Base-by-base conservation (phyloP, 2,113 vertebrate species). In the rabbit (Oryctolagus cuniculus) region DNA sequence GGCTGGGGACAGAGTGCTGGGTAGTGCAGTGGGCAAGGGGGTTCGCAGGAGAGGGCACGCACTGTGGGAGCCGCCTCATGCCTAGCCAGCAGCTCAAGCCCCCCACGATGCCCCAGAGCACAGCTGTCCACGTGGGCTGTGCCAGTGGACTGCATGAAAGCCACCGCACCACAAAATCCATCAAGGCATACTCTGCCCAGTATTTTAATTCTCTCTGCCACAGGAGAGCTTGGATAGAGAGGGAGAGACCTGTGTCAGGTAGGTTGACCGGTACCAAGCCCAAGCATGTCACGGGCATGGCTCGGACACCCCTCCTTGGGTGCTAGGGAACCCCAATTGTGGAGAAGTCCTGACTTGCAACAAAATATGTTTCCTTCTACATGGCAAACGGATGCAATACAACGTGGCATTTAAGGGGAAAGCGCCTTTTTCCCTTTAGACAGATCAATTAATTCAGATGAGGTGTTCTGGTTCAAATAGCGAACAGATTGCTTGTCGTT, bases 361-460 rank as follows among this genome's bases (percentile, higher is more conserved):
- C 96, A 87, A 86, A 98, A 75, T 34, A 82, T 84, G 34, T 75
- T 97, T 98, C 88, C 74, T 92, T 94, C 90, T 0, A 0, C 11
- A 12, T 70, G 72, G 93, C 61, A 95, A 96, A 96, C 70, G 94
- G 95, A 93, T 82, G 73, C 17, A 91, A 69, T 69, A 93, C 82
- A 97, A 91, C 92, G 86, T 97, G 97, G 83, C 91, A 89, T 97
- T 89, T 96, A 92, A 96, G 89, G 83, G 95, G 75, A 97, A 93
- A 51, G 10, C 82, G 74, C 31, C 21, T 88, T 96, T 93, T 89
- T 96, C 79, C 66, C 49, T 79, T 70, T 27, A 0, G 11, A 89
- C 58, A 87, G 91, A 95, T 95, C 84, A 89, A 97, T 98, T 96
- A 95, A 82, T 97, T 97, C 95, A 96, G 96, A 94, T 96, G 95